Conservation (phyloP, 1,140 invertebrate genomes). For the Ceratosolen fusciceps region DNA sequence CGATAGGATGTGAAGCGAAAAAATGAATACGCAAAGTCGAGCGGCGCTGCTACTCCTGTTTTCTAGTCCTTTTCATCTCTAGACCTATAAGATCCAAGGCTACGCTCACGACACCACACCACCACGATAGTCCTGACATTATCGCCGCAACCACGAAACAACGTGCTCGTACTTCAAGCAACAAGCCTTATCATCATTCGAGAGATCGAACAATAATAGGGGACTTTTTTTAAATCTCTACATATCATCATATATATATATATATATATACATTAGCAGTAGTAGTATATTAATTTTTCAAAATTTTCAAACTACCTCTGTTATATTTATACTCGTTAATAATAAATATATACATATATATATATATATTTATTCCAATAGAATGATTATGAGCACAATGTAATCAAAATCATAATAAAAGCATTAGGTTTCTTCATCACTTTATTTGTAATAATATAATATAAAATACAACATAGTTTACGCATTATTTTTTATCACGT, state of each 20-base stretch:
- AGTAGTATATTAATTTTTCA: too few relatives aligned
- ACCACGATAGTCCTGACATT: neutral
- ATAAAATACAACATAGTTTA: neutral
- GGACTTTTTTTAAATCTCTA: neutral
- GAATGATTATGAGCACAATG: too few relatives aligned
- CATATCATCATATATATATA: too few relatives aligned
- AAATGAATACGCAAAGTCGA: neutral
- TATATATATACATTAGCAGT: too few relatives aligned
- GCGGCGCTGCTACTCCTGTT: neutral
- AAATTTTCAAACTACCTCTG: neutral
- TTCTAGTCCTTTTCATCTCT: neutral
- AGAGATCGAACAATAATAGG: slow-evolving; percentile 5
- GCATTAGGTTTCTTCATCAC: too few relatives aligned
- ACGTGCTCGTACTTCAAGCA: neutral
- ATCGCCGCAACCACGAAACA: neutral
- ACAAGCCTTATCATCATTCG: slow-evolving; percentile 1
- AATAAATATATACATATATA: too few relatives aligned
- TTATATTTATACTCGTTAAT: too few relatives aligned
- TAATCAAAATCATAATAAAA: too few relatives aligned
- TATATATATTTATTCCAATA: too few relatives aligned
- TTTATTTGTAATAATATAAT: too few relatives aligned
- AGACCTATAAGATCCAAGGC: neutral
- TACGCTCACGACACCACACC: neutral
- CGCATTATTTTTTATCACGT: slow-evolving; percentile 54
- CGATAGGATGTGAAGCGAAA: neutral